These are phyloP conservation scores for Bovichtus variegatus DNA, from an alignment of 2,797 vertebrate genomes.

Conservation along the genomic window DNA sequence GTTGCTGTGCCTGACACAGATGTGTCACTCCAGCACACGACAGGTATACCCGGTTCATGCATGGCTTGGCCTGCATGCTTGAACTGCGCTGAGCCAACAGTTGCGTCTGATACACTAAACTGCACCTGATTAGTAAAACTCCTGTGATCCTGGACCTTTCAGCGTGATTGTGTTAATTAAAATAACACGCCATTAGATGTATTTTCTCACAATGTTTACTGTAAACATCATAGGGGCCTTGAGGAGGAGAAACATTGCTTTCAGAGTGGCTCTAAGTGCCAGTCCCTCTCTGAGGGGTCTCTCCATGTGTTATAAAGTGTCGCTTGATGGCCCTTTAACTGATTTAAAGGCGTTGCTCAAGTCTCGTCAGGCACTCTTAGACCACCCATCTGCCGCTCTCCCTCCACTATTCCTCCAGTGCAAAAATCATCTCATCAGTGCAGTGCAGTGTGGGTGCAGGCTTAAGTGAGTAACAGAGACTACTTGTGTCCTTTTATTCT, in stretches of 20 bases:
- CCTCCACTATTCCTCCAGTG: constrained; percentile 34
- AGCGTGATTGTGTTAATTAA: constrained; percentile 12
- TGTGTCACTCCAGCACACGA: constrained; percentile 48
- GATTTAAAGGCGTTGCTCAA: constrained; percentile 62
- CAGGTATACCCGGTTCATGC: constrained; percentile 55
- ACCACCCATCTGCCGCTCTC: constrained; percentile 53
- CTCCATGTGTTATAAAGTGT: constrained; percentile 53
- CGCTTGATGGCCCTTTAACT: constrained; percentile 59
- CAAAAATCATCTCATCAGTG: constrained; percentile 67
- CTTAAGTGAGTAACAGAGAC: constrained; percentile 57
- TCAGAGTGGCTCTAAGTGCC: constrained; percentile 41
- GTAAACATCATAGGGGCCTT: constrained; percentile 25
- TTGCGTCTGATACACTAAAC: constrained; percentile 1
- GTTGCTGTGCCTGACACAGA: constrained; percentile 51
- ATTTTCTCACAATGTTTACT: constrained; percentile 7
- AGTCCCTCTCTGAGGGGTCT: constrained; percentile 33
- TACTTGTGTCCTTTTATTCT: constrained; percentile 45
- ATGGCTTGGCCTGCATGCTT: constrained; percentile 42
- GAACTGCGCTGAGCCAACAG: constrained; percentile 35
- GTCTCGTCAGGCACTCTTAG: constrained; percentile 66
- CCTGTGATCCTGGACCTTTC: not conserved
- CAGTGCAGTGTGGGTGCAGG: constrained; percentile 34
- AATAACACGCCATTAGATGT: not conserved
- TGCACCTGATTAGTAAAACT: not conserved
- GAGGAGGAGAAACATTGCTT: constrained; percentile 28